Evolutionary conservation across 2,888 invertebrate species (phyloP), one percentile per base, ranked within the genome.

Genomic region (Apotomis turbidana): DNA sequence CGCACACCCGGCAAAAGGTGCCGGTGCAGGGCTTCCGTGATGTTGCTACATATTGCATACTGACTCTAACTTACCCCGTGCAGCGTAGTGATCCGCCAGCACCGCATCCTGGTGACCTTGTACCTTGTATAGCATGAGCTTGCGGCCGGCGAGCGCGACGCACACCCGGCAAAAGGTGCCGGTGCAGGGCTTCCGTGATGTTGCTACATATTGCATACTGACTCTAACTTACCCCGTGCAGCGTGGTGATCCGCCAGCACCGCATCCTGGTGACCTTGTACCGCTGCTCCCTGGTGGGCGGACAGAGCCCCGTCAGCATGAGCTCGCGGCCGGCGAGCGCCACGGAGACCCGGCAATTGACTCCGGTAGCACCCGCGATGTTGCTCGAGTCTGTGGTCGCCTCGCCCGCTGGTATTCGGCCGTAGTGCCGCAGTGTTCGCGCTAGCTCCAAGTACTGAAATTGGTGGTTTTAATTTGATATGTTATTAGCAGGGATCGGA

Each of bases 211-310:
- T 3, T 44, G 0, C 5, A 44, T 6, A 44, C 44, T 44, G 2
- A 3, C 8, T 44, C 44, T 1, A 46, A 46, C 46, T 49, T 12
- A 49, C 49, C 49, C 93, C 92, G 85, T 97, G 96, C 79, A 96
- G 93, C 2, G 98, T 97, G 36, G 98, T 98, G 62, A 99, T 98
- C 79, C 99, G 95, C 99, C 99, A 99, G 82, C 99, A 98, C 73
- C 98, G 95, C 97, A 99, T 99, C 79, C 99, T 94, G 0, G 99
- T 99, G 51, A 99, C 98, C 88, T 98, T 97, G 88, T 98, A 99
- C 81, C 95, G 95, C 62, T 97, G 96, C 87, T 99, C 99, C 77
- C 95, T 95, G n/a, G 95, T 90, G 70, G 96, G 95, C 46, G 94
- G 94, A 15, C 94, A 93, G 9, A 91, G 87, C 36, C 95, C 95